Conservation (phyloP, 2,797 vertebrate genomes). For the Dipus sagitta region DNA sequence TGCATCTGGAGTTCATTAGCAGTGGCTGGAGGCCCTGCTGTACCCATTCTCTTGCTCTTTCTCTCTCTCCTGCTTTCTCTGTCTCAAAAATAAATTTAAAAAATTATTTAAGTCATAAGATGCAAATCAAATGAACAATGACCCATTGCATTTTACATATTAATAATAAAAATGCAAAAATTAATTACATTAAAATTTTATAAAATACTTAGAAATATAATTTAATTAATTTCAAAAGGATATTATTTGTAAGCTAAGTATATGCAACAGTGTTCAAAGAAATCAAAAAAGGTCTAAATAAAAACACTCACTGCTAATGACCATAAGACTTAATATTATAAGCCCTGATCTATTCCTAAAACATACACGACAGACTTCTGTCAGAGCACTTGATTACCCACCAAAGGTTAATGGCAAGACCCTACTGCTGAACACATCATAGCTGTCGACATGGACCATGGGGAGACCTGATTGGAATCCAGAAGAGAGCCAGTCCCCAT, state of each 20-base stretch:
- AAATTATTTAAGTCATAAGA: neutral
- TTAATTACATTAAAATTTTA: constrained; percentile 11
- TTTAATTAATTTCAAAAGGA: neutral
- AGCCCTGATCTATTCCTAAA: neutral
- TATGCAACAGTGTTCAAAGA: neutral
- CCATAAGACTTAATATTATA: neutral
- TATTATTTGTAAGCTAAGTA: neutral
- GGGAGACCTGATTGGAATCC: too few relatives aligned
- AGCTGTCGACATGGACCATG: too few relatives aligned
- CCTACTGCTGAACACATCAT: too few relatives aligned
- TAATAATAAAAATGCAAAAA: constrained; percentile 22
- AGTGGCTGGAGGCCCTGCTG: too few relatives aligned
- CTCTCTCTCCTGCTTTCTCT: too few relatives aligned
- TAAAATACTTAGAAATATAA: constrained; percentile 35
- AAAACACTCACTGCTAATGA: neutral
- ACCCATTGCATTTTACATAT: neutral
- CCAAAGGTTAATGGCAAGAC: too few relatives aligned
- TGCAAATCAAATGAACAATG: neutral
- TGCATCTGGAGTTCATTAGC: too few relatives aligned
- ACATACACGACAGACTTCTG: too few relatives aligned
- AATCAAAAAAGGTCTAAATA: neutral
- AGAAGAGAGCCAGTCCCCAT: too few relatives aligned
- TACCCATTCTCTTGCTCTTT: too few relatives aligned
- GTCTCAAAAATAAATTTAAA: too few relatives aligned
- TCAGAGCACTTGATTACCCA: too few relatives aligned